These are phyloP conservation scores for Acrossocheilus wenchowensis DNA, from an alignment of 2,797 vertebrate genomes.

Conservation along the genomic window DNA sequence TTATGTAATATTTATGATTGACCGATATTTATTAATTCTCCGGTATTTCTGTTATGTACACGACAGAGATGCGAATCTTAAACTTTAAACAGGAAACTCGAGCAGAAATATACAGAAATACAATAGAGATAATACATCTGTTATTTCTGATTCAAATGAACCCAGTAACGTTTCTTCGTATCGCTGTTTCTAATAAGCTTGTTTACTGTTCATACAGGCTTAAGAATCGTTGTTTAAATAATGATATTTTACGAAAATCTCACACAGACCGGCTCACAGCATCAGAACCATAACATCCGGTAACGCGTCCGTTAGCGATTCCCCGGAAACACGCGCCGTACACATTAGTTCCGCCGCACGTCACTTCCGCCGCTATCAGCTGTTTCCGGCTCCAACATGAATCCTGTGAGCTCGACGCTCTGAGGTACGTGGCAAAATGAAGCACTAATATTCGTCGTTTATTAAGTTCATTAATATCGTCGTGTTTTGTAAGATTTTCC, in stretches of 20 bases:
- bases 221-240: background rate
- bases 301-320: background rate
- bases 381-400: constrained; percentile 26
- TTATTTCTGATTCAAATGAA: background rate
- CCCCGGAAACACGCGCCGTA: background rate
- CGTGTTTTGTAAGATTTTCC: background rate
- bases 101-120: background rate
- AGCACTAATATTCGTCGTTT: background rate
- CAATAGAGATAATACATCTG: background rate
- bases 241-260: background rate
- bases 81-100: background rate
- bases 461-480: background rate
- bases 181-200: background rate
- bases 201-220: background rate
- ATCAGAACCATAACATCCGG: background rate
- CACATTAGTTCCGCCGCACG: background rate
- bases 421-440: constrained; percentile 39
- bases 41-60: no score
- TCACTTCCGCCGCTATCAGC: background rate
- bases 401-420: background rate
- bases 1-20: no score
- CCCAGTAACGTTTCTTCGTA: no score
- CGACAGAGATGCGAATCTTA: no score
- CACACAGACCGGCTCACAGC: constrained; percentile 1
- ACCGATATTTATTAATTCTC: no score